A percentile compares a stretch with the other conserved stretches of the same genome.
These are phyloP conservation scores for Clarias macrocephalus DNA, from an alignment of 2,113 vertebrate genomes.

Conservation along the genomic window DNA sequence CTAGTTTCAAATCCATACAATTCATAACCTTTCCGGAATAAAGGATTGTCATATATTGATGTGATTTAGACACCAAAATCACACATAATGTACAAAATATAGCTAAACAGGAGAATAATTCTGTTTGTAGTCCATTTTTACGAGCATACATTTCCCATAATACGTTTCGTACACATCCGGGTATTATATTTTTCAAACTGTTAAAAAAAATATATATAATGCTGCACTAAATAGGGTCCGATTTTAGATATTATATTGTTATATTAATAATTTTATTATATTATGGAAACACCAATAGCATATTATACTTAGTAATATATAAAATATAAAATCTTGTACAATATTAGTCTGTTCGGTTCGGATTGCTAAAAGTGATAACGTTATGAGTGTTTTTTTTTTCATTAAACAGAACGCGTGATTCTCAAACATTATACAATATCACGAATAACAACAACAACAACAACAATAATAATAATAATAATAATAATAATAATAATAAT, in stretches of 20 bases:
- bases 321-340: background rate
- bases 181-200: background rate
- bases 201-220: background rate
- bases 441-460: background rate
- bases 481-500: background rate
- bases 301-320: background rate
- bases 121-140: background rate
- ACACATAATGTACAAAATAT: background rate
- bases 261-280: background rate
- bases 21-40: background rate
- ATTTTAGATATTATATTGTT: no score
- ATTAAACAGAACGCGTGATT: background rate
- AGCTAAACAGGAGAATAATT: rapidly evolving
- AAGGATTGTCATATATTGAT: no score
- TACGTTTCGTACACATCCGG: background rate
- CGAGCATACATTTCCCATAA: background rate
- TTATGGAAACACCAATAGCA: no score
- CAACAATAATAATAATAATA: background rate
- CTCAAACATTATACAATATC: background rate
- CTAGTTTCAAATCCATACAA: background rate
- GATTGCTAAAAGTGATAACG: background rate
- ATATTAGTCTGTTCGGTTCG: no score
- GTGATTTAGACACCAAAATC: background rate
- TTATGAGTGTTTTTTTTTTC: background rate
- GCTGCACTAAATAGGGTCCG: no score